Conservation (phyloP, 2,797 vertebrate genomes). For the Poecilia picta region DNA sequence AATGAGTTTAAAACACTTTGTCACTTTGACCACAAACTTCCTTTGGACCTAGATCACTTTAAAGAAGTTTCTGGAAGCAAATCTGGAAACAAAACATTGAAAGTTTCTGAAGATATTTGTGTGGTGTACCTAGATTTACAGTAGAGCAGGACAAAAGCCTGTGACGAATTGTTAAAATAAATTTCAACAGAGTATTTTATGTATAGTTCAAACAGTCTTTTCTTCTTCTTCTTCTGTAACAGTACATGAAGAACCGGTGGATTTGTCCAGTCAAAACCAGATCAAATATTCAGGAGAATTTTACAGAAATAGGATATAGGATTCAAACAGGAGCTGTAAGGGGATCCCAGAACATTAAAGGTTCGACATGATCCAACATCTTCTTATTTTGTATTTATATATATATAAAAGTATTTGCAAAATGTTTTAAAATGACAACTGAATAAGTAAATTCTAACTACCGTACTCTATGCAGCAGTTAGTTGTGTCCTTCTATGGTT, state of each 20-base stretch:
- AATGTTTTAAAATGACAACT: background rate
- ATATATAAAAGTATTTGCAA: background rate
- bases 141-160: slow-evolving; percentile 25
- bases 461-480: background rate
- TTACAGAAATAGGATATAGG: background rate
- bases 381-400: background rate
- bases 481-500: background rate
- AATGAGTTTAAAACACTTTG: slow-evolving; percentile 10
- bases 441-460: background rate
- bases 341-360: slow-evolving; percentile 6
- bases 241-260: background rate
- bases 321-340: background rate
- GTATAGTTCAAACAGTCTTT: background rate
- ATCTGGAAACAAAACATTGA: background rate
- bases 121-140: background rate
- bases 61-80: background rate
- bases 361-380: background rate
- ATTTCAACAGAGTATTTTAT: background rate
- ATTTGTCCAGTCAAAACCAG: background rate
- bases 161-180: background rate
- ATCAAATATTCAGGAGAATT: slow-evolving; percentile 9
- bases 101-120: background rate
- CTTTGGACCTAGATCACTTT: background rate
- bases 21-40: background rate
- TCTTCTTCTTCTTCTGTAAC: background rate